Percentiles rank a stretch among this genome's conserved stretches.
phyloP scores from a whole-genome alignment of 2,113 vertebrate genomes.

The Nyctereutes procyonoides region DNA sequence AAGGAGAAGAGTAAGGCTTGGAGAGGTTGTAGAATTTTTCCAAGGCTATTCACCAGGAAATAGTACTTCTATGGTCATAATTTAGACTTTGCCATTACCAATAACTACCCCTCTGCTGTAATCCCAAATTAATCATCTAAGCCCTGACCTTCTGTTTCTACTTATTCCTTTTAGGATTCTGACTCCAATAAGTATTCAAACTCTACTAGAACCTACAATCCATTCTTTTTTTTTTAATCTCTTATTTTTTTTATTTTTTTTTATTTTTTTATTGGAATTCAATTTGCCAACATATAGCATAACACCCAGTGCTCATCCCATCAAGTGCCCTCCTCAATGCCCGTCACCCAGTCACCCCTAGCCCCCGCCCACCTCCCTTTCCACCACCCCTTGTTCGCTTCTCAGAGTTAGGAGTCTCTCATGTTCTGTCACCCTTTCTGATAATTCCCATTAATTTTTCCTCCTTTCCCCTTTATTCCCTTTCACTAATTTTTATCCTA shows the following conservation, averaged over 20 bases:
- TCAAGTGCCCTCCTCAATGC: too few relatives aligned
- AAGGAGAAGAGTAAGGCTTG: neutral
- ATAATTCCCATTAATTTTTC: too few relatives aligned
- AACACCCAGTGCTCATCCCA: too few relatives aligned
- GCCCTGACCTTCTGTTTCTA: neutral
- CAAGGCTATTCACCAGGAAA: neutral
- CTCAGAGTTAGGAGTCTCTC: too few relatives aligned
- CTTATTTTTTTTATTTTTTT: too few relatives aligned
- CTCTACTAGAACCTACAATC: neutral
- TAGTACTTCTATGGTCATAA: neutral
- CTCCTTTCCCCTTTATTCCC: too few relatives aligned
- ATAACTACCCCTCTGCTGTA: neutral
- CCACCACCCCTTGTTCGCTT: too few relatives aligned
- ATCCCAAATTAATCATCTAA: neutral
- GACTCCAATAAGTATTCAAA: neutral
- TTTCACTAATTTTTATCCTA: neutral
- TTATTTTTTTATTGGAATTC: too few relatives aligned
- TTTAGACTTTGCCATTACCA: neutral
- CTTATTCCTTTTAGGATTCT: neutral
- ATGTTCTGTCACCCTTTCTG: too few relatives aligned
- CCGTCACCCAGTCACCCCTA: too few relatives aligned
- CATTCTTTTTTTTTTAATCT: neutral
- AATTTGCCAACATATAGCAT: too few relatives aligned
- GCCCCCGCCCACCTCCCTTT: too few relatives aligned
- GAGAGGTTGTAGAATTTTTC: neutral